phyloP scores from a whole-genome alignment of 1,140 invertebrate genomes.

The Heliconius eleuchia region DNA sequence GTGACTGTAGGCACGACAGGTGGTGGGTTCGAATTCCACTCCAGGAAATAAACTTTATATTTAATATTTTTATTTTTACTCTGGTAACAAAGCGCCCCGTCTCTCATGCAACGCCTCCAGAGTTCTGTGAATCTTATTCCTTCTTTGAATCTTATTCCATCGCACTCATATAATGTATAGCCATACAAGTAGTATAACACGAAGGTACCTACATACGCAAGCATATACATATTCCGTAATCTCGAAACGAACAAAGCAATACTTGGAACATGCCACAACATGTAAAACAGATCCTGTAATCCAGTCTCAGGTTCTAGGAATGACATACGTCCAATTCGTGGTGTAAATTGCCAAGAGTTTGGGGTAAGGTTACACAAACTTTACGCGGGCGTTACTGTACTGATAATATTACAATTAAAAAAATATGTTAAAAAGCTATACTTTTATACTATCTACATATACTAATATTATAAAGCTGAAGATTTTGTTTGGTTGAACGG shows the following conservation, averaged over 20 bases:
- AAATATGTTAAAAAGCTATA: no score
- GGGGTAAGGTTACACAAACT: background rate
- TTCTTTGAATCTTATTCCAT: no score
- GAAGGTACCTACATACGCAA: background rate
- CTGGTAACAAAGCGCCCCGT: no score
- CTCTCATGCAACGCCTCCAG: no score
- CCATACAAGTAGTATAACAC: no score
- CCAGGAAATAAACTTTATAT: background rate
- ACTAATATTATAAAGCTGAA: no score
- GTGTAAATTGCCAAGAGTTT: constrained; percentile 30
- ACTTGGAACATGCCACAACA: constrained; percentile 21
- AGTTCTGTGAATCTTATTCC: no score
- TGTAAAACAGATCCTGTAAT: constrained; percentile 37
- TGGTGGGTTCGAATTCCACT: background rate
- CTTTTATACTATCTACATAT: no score
- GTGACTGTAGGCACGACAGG: background rate
- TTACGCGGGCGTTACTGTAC: background rate
- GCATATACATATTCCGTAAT: background rate
- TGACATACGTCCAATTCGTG: constrained; percentile 36
- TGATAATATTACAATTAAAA: no score
- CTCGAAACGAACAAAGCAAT: constrained; percentile 27
- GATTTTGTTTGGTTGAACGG: no score
- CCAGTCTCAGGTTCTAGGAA: constrained; percentile 34
- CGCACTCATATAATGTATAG: no score
- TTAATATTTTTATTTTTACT: background rate